Evolutionary conservation across 30 jellyfish, hydroid and myxozoan species (phyloP).

Genomic region (Nemopilema nomurai): DNA sequence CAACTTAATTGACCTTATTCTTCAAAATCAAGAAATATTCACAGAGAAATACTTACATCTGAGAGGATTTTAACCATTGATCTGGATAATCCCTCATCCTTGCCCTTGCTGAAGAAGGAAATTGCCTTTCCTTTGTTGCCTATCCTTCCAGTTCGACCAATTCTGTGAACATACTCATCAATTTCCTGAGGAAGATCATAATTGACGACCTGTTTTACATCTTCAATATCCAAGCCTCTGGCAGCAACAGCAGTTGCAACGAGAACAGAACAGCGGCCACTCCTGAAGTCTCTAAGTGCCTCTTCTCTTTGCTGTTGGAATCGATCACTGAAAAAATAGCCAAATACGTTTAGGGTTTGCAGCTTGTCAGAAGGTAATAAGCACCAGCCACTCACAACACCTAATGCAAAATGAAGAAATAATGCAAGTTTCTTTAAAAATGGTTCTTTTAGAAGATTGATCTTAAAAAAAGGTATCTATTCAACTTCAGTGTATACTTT

Average conservation of each 20-base stretch:
- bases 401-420: not conserved
- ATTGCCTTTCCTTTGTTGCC: constrained; percentile 97
- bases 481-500: no score
- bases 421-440: not conserved
- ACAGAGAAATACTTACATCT: constrained; percentile 62
- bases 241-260: constrained; percentile 99
- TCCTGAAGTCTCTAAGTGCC: constrained; percentile 88
- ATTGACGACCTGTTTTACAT: constrained; percentile 93
- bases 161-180: constrained; percentile 96
- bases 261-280: constrained; percentile 86
- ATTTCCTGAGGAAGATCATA: constrained; percentile 95
- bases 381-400: no score
- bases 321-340: constrained; percentile 79
- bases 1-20: no score
- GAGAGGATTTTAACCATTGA: constrained; percentile 90
- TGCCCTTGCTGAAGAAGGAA: constrained; percentile 89
- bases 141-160: constrained; percentile 99
- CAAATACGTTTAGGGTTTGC: not conserved
- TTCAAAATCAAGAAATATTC: no score
- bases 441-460: no score
- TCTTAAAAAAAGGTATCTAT: no score
- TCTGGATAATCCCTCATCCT: constrained; percentile 90
- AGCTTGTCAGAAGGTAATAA: no score
- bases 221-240: constrained; percentile 98
- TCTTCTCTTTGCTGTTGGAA: constrained; percentile 99